Conservation (phyloP, 2,113 vertebrate species). For the Pavo muticus region DNA sequence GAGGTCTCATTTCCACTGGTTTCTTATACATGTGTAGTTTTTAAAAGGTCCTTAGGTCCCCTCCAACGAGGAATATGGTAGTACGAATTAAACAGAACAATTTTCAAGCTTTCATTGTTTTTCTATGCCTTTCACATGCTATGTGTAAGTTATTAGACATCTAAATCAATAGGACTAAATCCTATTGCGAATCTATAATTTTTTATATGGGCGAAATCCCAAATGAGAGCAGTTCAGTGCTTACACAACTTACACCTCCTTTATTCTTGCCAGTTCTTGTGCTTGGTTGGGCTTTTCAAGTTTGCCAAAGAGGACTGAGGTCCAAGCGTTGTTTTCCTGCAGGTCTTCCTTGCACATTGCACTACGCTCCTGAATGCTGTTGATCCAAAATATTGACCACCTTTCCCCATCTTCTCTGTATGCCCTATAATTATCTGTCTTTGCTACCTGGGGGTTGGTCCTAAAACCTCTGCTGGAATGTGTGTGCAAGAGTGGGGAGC, state of each 20-base stretch:
- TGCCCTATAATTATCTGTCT: rapidly evolving
- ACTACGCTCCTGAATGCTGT: not conserved
- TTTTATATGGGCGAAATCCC: not conserved
- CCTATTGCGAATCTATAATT: not conserved
- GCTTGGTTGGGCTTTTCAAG: not conserved
- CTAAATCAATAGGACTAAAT: not conserved
- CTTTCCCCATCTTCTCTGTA: not conserved
- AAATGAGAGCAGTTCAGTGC: not conserved
- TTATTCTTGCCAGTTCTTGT: not conserved
- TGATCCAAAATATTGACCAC: not conserved
- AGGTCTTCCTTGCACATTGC: not conserved
- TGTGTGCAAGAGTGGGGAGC: not conserved
- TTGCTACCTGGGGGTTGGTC: not conserved
- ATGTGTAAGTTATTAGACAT: not conserved
- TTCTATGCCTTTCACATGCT: not conserved
- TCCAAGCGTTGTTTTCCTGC: not conserved
- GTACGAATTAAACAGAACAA: not conserved
- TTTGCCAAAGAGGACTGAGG: not conserved
- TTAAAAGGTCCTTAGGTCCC: not conserved
- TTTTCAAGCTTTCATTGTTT: not conserved
- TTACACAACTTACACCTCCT: not conserved
- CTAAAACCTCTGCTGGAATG: not conserved
- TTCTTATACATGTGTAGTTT: not conserved
- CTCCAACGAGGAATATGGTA: not conserved
- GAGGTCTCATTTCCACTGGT: not conserved